Conservation (phyloP, 2,113 vertebrate species). For the Datnioides undecimradiatus region DNA sequence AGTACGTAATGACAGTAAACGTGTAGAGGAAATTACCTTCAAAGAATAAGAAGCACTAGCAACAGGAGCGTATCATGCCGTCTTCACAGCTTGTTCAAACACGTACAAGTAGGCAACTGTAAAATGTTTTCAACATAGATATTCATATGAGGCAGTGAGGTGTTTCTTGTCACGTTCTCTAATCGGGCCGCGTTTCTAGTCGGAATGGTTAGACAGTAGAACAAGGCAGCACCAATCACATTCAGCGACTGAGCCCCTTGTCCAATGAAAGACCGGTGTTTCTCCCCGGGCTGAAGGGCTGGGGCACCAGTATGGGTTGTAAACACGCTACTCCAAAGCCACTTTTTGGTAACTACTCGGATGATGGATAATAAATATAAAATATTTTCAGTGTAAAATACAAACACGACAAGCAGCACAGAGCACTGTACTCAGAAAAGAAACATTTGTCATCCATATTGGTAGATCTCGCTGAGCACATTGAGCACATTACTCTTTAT, state of each 20-base stretch:
- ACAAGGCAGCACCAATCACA: conserved; percentile 47
- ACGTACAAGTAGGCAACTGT: accelerated
- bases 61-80: not conserved
- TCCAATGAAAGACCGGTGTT: conserved; percentile 27
- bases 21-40: conserved; percentile 19
- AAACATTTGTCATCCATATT: not conserved
- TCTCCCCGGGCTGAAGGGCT: not conserved
- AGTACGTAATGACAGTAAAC: not conserved
- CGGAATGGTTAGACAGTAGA: conserved; percentile 42
- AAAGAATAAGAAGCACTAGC: not conserved
- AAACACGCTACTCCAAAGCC: not conserved
- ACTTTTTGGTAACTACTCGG: too few species aligned
- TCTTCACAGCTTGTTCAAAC: accelerated
- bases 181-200: conserved; percentile 50
- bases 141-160: not conserved
- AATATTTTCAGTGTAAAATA: not conserved
- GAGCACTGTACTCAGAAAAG: too few species aligned
- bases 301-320: not conserved
- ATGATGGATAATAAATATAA: not conserved
- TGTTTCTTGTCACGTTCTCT: not conserved
- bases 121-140: not conserved
- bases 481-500: too few species aligned
- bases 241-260: not conserved
- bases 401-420: not conserved
- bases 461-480: not conserved